These are phyloP conservation scores for Microcaecilia unicolor DNA, from an alignment of 2,797 vertebrate genomes.

Conservation along the genomic window DNA sequence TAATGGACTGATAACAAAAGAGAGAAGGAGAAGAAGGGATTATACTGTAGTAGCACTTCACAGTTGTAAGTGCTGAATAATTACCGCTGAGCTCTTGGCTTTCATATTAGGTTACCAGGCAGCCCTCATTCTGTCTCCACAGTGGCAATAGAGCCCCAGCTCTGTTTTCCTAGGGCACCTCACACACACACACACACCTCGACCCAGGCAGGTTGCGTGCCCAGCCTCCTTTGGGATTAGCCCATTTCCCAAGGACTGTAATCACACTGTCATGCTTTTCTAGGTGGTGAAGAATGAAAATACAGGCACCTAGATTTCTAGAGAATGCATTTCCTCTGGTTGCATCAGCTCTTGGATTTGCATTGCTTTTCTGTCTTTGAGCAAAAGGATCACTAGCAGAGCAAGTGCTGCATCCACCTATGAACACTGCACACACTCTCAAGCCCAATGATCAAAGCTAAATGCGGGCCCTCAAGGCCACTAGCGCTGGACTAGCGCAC, in stretches of 20 bases:
- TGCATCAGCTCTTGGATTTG: not conserved
- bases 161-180: too few species aligned
- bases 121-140: too few species aligned
- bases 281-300: not conserved
- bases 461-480: too few species aligned
- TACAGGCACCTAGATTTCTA: not conserved
- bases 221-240: not conserved
- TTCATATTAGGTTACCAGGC: slow-evolving; percentile 8
- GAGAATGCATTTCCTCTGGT: not conserved
- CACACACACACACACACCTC: slow-evolving; percentile 7
- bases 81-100: slow-evolving; percentile 39
- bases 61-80: slow-evolving; percentile 56
- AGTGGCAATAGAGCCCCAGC: too few species aligned
- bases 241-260: not conserved
- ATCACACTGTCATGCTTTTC: not conserved
- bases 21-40: slow-evolving; percentile 49
- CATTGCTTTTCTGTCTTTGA: not conserved
- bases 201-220: not conserved
- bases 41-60: slow-evolving; percentile 44
- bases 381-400: too few species aligned
- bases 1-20: slow-evolving; percentile 74
- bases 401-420: too few species aligned
- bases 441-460: too few species aligned
- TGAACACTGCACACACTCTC: too few species aligned
- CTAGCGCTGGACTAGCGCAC: too few species aligned